These are phyloP conservation scores for Euwallacea fornicatus DNA, from an alignment of 1,140 invertebrate genomes.

Conservation along the genomic window DNA sequence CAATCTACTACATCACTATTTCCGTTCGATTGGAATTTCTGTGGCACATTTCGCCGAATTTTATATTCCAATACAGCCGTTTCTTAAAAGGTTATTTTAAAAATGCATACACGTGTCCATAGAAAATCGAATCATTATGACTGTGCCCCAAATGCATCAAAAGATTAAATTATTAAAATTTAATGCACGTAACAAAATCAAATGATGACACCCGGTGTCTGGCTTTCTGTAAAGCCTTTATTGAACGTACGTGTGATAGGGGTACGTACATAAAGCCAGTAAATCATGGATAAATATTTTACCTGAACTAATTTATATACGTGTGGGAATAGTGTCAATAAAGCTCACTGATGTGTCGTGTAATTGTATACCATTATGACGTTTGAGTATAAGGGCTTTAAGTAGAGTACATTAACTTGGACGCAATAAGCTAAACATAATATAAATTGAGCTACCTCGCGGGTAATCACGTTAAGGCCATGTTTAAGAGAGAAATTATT, in stretches of 20 bases:
- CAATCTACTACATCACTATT: too few species aligned
- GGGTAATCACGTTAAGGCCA: too few species aligned
- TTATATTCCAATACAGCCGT: not conserved
- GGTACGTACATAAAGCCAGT: constrained; percentile 28
- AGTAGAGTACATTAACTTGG: too few species aligned
- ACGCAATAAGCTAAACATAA: too few species aligned
- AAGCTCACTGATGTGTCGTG: too few species aligned
- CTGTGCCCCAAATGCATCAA: constrained; percentile 3
- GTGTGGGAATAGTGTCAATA: not conserved
- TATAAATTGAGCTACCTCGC: too few species aligned
- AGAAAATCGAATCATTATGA: not conserved
- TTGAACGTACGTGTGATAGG: not conserved
- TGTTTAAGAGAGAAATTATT: too few species aligned
- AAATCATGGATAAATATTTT: constrained; percentile 38
- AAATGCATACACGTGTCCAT: not conserved
- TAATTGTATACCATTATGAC: too few species aligned
- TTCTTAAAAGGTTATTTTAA: not conserved
- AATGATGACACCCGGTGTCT: not conserved
- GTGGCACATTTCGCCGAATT: not conserved
- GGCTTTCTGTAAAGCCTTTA: not conserved
- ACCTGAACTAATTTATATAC: constrained; percentile 6
- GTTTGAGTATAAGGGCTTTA: too few species aligned
- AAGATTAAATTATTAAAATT: not conserved
- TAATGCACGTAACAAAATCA: not conserved
- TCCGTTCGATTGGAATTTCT: too few species aligned